Conservation (phyloP, 2,888 invertebrate genomes). For the Dusona sp. region DNA sequence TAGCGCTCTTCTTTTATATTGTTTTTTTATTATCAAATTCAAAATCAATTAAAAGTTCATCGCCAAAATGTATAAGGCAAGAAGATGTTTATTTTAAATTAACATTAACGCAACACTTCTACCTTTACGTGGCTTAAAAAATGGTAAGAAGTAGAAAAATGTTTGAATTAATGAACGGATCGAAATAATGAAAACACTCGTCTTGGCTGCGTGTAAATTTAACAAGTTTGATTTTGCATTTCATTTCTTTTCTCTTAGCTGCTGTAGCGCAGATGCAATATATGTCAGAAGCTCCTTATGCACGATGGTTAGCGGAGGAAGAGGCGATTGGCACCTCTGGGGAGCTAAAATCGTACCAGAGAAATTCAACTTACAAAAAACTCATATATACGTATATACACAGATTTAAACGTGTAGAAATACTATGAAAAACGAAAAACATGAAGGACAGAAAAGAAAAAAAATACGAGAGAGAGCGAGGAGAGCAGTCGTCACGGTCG, state of each 20-base stretch:
- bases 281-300: slow-evolving; percentile 55
- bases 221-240: neutral
- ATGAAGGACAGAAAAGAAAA: slow-evolving; percentile 35
- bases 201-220: neutral
- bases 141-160: neutral
- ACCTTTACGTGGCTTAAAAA: neutral
- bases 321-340: slow-evolving; percentile 58
- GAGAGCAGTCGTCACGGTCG: slow-evolving; percentile 67
- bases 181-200: neutral
- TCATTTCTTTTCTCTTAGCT: neutral
- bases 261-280: slow-evolving; percentile 16
- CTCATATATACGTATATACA: slow-evolving; percentile 11
- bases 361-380: slow-evolving; percentile 39
- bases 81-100: neutral
- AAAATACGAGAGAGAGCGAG: slow-evolving; percentile 53
- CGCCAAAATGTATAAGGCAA: neutral
- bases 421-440: slow-evolving; percentile 19
- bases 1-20: neutral
- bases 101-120: neutral
- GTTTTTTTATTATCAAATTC: neutral
- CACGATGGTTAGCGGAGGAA: slow-evolving; percentile 64
- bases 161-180: neutral
- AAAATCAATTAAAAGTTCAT: neutral
- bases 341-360: slow-evolving; percentile 60
- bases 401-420: slow-evolving; percentile 43